Evolutionary conservation across 1,140 invertebrate genomes (phyloP).

Genomic region (Zaprionus inermis): DNA sequence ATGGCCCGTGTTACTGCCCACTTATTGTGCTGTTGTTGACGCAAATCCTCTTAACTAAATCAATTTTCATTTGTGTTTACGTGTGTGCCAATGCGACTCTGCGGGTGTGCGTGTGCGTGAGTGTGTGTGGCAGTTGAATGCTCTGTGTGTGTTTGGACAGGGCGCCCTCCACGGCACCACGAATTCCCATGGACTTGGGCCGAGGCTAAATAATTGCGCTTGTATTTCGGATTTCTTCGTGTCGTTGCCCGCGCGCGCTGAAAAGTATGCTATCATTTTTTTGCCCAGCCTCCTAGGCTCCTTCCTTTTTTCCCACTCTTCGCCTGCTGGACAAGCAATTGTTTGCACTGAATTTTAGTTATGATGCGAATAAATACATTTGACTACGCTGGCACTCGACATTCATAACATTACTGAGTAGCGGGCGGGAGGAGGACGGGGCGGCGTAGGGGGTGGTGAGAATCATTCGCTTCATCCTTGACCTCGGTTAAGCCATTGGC

Average conservation of each 20-base stretch:
- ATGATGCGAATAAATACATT: constrained; percentile 29
- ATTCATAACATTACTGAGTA: not conserved
- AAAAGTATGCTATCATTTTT: constrained; percentile 58
- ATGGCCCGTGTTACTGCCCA: constrained; percentile 70
- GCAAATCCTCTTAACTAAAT: constrained; percentile 82
- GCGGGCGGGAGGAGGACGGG: not conserved
- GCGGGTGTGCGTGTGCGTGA: constrained; percentile 7
- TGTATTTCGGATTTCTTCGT: constrained; percentile 48
- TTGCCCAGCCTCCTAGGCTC: not conserved
- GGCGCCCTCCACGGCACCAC: constrained; percentile 4
- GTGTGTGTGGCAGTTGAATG: constrained; percentile 14
- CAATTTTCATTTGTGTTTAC: constrained; percentile 79
- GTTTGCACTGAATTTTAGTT: constrained; percentile 35
- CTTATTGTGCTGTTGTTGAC: constrained; percentile 82
- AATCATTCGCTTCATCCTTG: not conserved
- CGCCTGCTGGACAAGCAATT: constrained; percentile 10
- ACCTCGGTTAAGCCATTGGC: not conserved
- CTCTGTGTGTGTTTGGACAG: constrained; percentile 5
- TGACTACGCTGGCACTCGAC: constrained; percentile 14
- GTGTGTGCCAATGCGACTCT: constrained; percentile 25
- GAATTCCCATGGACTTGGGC: constrained; percentile 57
- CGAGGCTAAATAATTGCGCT: constrained; percentile 57
- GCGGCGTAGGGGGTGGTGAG: no score
- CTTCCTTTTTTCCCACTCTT: not conserved
- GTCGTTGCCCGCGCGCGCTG: constrained; percentile 36